Evolutionary conservation across 2,797 vertebrate species (phyloP).

Genomic region (Sarcophilus harrisii): DNA sequence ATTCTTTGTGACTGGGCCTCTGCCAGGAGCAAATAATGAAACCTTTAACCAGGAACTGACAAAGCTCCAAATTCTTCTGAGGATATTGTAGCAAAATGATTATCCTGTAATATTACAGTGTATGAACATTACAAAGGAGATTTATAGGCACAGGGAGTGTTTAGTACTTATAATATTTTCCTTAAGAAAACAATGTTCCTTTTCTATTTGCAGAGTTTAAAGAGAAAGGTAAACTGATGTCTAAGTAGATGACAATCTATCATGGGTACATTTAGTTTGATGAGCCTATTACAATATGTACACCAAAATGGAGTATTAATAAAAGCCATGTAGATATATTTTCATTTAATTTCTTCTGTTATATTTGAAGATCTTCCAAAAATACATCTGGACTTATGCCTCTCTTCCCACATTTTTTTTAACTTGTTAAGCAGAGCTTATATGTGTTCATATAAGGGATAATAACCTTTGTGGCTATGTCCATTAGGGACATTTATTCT

Average conservation of each 20-base stretch:
- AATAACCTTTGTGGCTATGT: neutral
- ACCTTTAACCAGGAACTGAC: constrained; percentile 75
- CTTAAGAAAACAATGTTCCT: constrained; percentile 47
- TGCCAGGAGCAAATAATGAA: constrained; percentile 78
- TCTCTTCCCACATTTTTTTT: neutral
- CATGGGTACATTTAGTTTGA: constrained; percentile 7
- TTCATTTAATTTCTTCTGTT: neutral
- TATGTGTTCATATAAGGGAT: neutral
- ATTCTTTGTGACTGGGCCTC: constrained; percentile 74
- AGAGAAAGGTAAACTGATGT: constrained; percentile 55
- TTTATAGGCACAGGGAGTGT: constrained; percentile 59
- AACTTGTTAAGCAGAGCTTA: neutral
- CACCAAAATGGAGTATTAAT: neutral
- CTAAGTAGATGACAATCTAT: constrained; percentile 25
- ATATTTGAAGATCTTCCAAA: constrained; percentile 29
- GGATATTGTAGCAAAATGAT: constrained; percentile 69
- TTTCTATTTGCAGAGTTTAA: constrained; percentile 58
- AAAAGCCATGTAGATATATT: constrained; percentile 15
- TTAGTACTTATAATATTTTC: constrained; percentile 53
- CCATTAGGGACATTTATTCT: neutral
- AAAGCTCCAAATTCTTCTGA: constrained; percentile 72
- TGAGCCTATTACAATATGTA: neutral
- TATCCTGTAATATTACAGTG: constrained; percentile 67
- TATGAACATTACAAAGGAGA: constrained; percentile 53
- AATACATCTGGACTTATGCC: neutral